Base-by-base conservation (phyloP, 2,888 invertebrate genomes). In the Lacanobia wlatinum region DNA sequence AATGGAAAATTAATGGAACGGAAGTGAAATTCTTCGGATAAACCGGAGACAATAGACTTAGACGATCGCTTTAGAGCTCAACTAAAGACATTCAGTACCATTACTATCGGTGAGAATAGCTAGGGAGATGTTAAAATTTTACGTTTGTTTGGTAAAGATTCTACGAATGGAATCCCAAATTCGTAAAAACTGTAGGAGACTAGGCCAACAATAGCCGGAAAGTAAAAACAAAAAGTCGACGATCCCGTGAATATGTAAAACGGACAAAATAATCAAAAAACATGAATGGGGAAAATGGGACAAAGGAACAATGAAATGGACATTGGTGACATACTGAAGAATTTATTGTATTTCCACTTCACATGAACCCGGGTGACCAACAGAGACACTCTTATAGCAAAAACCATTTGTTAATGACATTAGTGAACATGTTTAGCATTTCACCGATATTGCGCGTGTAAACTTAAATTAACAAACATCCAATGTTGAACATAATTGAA, bases 1-100 rank as follows among this genome's bases (percentile, higher is more conserved):
- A 94, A 94, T 94, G 92, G 93, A 92, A 94, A 94, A 92, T 94
- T 94, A 94, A 94, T 94, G 94, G 90, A 76, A 90, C 90, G 94
- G 93, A 94, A 94, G 92, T 93, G 93, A 94, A 93, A 92, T 92
- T 92, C 90, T 90, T 89, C 84, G 88, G 90, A 91, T 91, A 91
- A 89, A 90, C 87, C 88, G 86, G 87, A 92, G 91, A 93, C 93
- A 93, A 93, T 90, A 89, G 90, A 88, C 89, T 88, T 85, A 87
- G 88, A 83, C 74, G 87, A 85, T 85, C 89, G 88, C 88, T 90
- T 85, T 82, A 84, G 87, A 87, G 89, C 88, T 88, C 86, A 86
- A 88, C 85, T 87, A 86, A 87, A 87, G 89, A 86, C 83, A 84
- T 87, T 87, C 78, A 59, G 79, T 75, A 76, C 84, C 84, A 86